Conservation (phyloP, 2,797 vertebrate species). For the Echiichthys vipera region DNA sequence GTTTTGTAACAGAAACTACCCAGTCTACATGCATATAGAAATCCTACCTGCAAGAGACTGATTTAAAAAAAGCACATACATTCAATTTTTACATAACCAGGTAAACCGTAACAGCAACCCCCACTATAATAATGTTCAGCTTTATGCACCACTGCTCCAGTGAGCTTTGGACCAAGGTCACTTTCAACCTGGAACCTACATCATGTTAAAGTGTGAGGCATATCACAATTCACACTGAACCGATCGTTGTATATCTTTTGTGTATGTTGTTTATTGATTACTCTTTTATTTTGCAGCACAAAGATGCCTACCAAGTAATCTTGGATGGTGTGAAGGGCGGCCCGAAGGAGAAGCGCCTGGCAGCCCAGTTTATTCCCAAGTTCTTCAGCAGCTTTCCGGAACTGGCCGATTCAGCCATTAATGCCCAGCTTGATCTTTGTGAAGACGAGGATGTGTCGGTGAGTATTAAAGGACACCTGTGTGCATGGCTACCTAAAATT, state of each 20-base stretch:
- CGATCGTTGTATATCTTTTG: neutral
- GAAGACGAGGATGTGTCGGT: conserved; percentile 99
- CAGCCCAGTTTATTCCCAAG: conserved; percentile 98
- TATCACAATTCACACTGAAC: too few relatives aligned
- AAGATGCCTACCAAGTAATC: conserved; percentile 96
- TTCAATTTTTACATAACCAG: neutral
- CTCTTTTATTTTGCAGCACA: conserved; percentile 85
- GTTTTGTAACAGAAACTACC: neutral
- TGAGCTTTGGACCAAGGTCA: neutral
- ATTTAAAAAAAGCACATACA: too few relatives aligned
- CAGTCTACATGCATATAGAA: too few relatives aligned
- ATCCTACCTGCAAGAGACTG: neutral
- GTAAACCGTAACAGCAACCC: neutral
- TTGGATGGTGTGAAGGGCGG: conserved; percentile 96
- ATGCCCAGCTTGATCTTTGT: conserved; percentile 97
- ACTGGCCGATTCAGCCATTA: conserved; percentile 95
- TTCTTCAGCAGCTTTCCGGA: conserved; percentile 99
- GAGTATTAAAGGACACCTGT: conserved; percentile 66
- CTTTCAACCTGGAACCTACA: neutral
- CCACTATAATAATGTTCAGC: accelerated
- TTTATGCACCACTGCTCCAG: neutral
- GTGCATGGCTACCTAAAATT: neutral
- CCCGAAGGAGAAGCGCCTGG: conserved; percentile 96
- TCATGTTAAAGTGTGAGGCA: too few relatives aligned
- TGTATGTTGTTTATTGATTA: neutral